Evolutionary conservation across 35 echinoderm and acorn worm species (phyloP), one percentile per base, ranked within the genome.

Genomic region (Hemicentrotus pulcherrimus): DNA sequence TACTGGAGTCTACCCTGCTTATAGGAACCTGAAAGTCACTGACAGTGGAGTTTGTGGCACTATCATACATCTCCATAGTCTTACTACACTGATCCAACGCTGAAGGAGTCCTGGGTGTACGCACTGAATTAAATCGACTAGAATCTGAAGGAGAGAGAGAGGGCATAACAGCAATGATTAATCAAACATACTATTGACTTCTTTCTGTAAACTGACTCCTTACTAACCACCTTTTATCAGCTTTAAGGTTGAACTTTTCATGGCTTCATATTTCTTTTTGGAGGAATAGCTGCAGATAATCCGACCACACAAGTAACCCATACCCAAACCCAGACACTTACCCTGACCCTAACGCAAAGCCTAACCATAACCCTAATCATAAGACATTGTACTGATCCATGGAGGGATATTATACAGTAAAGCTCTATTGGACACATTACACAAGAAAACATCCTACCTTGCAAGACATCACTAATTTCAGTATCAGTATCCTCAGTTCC

Each of bases 41-140:
- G 5, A 59, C 94, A 12, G 93, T 94, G 28, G 88, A 70, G 94
- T 95, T 97, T 13, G 96, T 97, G 78, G 88, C 86, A 16, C 92
- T 96, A 94, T 97, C 97, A 96, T 95, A 97, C 91, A 97, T 92
- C 32, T 95, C 95, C 92, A 95, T 97, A 19, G 96, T 97, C 95
- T 97, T 95, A 58, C 86, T 94, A 46, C 94, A 58, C 46, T 92
- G 88, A n/a, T 48, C 87, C 19, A 95, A 46, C 28, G 71, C 46
- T n/a, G 65, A 78, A 2, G 19, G 14, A 90, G 88, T 90, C 32
- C 88, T 47, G 11, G 88, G 88, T 33, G 88, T 90, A 19, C 32
- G 88, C 8, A 46, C 88, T 45, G 88, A 45, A 15, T 45, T 90
- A 47, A 90, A 90, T 0, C 46, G 32, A 4, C 88, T 30, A 45